Conservation (phyloP, 2,888 invertebrate genomes). For the Pocota personata region DNA sequence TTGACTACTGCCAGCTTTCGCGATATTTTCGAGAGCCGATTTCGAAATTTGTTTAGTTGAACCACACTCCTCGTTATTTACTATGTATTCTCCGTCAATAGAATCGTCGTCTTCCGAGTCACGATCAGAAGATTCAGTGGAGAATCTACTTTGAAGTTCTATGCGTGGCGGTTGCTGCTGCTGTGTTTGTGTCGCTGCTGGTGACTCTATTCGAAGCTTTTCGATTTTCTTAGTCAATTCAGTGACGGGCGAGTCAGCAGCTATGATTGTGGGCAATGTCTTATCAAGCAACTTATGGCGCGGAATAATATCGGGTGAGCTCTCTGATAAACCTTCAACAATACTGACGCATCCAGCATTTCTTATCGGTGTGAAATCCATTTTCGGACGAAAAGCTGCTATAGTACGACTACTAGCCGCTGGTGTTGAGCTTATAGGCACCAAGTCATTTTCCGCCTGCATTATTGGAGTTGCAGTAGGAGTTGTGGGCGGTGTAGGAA, state of each 20-base stretch:
- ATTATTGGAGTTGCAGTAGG: neutral
- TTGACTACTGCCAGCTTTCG: slow-evolving; percentile 87
- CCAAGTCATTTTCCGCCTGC: slow-evolving; percentile 18
- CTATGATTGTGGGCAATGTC: slow-evolving; percentile 45
- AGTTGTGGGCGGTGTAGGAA: slow-evolving; percentile 5
- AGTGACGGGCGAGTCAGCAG: slow-evolving; percentile 79
- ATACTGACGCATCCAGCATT: slow-evolving; percentile 36
- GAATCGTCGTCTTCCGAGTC: slow-evolving; percentile 73
- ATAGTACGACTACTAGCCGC: slow-evolving; percentile 69
- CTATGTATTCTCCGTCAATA: slow-evolving; percentile 77
- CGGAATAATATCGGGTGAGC: slow-evolving; percentile 84
- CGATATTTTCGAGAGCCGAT: slow-evolving; percentile 87
- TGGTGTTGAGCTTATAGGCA: slow-evolving; percentile 55
- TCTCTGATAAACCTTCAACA: slow-evolving; percentile 75
- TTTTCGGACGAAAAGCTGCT: slow-evolving; percentile 56
- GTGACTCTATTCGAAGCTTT: slow-evolving; percentile 77
- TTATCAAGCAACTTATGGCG: slow-evolving; percentile 77
- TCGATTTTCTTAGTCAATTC: slow-evolving; percentile 79
- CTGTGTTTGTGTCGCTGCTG: slow-evolving; percentile 69
- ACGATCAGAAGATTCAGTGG: slow-evolving; percentile 65
- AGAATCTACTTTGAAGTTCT: slow-evolving; percentile 41
- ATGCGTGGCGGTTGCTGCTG: slow-evolving; percentile 26
- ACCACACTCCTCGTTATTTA: slow-evolving; percentile 79
- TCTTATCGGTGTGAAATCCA: slow-evolving; percentile 68
- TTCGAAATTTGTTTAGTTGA: slow-evolving; percentile 83